Conservation (phyloP, 2,797 vertebrate species). For the Lagocephalus sceleratus region DNA sequence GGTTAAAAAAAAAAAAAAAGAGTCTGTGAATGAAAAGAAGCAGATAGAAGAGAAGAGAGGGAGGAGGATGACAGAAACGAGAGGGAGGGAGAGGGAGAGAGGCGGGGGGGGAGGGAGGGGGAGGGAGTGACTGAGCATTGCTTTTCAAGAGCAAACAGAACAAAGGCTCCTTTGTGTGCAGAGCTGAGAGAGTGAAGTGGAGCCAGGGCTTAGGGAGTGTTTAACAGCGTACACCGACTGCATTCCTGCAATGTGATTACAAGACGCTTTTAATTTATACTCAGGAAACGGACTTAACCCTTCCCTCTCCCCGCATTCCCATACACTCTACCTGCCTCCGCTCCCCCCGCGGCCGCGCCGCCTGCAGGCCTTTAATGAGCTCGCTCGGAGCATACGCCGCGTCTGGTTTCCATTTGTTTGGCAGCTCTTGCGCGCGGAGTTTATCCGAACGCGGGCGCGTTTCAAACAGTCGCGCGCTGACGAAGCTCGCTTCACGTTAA, state of each 20-base stretch:
- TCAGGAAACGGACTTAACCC: slow-evolving; percentile 82
- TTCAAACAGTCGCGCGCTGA: slow-evolving; percentile 1
- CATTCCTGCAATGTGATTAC: slow-evolving; percentile 84
- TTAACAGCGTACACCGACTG: slow-evolving; percentile 82
- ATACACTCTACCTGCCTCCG: slow-evolving; percentile 40
- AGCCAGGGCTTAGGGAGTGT: slow-evolving; percentile 82
- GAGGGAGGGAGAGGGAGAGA: slow-evolving; percentile 1
- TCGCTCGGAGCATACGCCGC: slow-evolving; percentile 12
- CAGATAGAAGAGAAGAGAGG: not conserved
- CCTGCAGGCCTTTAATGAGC: slow-evolving; percentile 35
- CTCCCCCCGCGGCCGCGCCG: slow-evolving; percentile 6
- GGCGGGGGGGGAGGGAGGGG: slow-evolving; percentile 22
- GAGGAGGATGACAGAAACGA: slow-evolving; percentile 48
- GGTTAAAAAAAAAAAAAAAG: slow-evolving; percentile 36
- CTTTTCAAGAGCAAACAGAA: slow-evolving; percentile 82
- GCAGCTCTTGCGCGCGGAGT: slow-evolving; percentile 1
- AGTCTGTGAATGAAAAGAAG: slow-evolving; percentile 37
- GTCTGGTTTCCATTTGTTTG: slow-evolving; percentile 8
- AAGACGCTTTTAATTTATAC: slow-evolving; percentile 83
- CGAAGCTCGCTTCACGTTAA: slow-evolving; percentile 4
- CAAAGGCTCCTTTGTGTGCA: slow-evolving; percentile 81
- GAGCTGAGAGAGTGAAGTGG: slow-evolving; percentile 78
- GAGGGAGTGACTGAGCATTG: slow-evolving; percentile 71
- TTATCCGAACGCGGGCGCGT: not conserved
- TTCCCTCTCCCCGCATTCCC: slow-evolving; percentile 58